These are phyloP conservation scores for Lagorchestes hirsutus DNA, from an alignment of 2,797 vertebrate genomes.

Conservation along the genomic window DNA sequence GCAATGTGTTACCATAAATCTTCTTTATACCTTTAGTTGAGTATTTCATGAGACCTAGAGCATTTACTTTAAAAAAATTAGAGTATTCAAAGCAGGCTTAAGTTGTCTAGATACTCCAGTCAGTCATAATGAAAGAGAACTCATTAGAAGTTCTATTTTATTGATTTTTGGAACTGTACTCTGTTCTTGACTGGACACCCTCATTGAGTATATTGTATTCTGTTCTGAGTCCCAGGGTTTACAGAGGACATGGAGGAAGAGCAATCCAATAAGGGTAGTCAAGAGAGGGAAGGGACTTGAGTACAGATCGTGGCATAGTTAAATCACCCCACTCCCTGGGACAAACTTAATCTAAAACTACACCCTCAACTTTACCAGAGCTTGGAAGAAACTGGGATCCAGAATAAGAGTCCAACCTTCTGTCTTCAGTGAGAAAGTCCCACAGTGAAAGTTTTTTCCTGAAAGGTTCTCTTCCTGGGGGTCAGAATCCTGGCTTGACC, in stretches of 20 bases:
- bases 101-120: background rate
- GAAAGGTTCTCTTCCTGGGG: background rate
- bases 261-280: background rate
- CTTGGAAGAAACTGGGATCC: background rate
- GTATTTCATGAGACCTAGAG: background rate
- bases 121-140: background rate
- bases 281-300: background rate
- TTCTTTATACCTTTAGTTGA: background rate
- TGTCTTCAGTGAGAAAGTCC: background rate
- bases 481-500: background rate
- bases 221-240: background rate
- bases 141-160: background rate
- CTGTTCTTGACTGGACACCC: background rate
- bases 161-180: background rate
- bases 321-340: background rate
- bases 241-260: background rate
- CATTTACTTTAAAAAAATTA: background rate
- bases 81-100: background rate
- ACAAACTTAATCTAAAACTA: background rate
- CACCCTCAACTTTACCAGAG: background rate
- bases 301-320: background rate
- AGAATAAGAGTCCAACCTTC: background rate
- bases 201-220: background rate
- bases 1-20: background rate
- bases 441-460: background rate